phyloP scores from a whole-genome alignment of 2,888 invertebrate genomes.

The Brachypalpus laphriformis region DNA sequence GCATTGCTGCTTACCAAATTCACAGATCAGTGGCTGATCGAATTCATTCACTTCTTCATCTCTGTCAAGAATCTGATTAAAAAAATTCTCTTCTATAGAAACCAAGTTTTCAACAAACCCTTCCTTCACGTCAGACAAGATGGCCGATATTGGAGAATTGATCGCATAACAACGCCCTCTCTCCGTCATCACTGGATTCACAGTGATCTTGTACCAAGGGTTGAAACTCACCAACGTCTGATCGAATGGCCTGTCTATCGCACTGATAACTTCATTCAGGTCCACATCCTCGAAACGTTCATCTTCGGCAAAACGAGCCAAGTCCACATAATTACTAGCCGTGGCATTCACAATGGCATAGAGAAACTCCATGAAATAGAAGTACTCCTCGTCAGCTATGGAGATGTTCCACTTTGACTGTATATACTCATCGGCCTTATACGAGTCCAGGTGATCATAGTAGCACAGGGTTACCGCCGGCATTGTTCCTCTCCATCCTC shows the following conservation, averaged over 20 bases:
- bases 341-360: slow-evolving; percentile 83
- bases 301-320: slow-evolving; percentile 82
- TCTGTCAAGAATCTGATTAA: slow-evolving; percentile 57
- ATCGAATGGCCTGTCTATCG: slow-evolving; percentile 78
- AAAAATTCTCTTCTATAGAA: not conserved
- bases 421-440: slow-evolving; percentile 79
- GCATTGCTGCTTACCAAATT: slow-evolving; percentile 81
- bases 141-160: slow-evolving; percentile 83
- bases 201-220: slow-evolving; percentile 76
- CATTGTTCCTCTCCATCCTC: slow-evolving; percentile 81
- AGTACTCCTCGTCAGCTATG: slow-evolving; percentile 81
- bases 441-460: slow-evolving; percentile 79
- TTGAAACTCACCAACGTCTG: slow-evolving; percentile 78
- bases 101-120: slow-evolving; percentile 72
- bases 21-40: slow-evolving; percentile 78
- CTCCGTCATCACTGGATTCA: slow-evolving; percentile 85
- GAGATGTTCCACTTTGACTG: slow-evolving; percentile 82
- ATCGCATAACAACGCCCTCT: slow-evolving; percentile 86
- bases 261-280: slow-evolving; percentile 80
- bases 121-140: slow-evolving; percentile 44
- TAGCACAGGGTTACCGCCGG: slow-evolving; percentile 82
- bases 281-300: slow-evolving; percentile 82
- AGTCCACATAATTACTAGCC: slow-evolving; percentile 80
- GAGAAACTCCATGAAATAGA: slow-evolving; percentile 83
- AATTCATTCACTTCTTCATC: slow-evolving; percentile 72